Conservation (phyloP, 2,797 vertebrate genomes). For the Betta splendens region DNA sequence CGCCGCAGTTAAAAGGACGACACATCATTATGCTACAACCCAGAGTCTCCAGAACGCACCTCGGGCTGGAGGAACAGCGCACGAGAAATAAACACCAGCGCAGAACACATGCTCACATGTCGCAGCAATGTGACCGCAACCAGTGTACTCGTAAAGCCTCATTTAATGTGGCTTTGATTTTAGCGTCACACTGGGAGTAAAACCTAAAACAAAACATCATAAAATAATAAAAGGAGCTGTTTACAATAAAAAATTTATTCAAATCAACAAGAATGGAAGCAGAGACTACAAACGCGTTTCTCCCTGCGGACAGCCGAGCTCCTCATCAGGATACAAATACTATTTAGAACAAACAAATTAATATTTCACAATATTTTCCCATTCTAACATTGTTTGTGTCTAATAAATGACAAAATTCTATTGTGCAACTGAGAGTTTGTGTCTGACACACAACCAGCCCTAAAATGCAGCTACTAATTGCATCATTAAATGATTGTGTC, state of each 20-base stretch:
- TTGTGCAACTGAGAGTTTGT: neutral
- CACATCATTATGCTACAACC: slow-evolving; percentile 43
- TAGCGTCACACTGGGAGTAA: neutral
- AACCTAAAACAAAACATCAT: neutral
- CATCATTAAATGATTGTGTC: slow-evolving; percentile 4
- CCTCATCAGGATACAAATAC: slow-evolving; percentile 36
- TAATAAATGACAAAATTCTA: slow-evolving; percentile 15
- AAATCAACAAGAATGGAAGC: slow-evolving; percentile 24
- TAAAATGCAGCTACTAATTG: slow-evolving; percentile 7
- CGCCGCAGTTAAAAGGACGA: slow-evolving; percentile 54
- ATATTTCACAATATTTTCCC: slow-evolving; percentile 55
- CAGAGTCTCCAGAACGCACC: neutral
- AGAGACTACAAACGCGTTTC: slow-evolving; percentile 16
- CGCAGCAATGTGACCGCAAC: neutral
- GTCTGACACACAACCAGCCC: neutral
- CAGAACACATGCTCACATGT: slow-evolving; percentile 4
- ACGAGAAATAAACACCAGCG: slow-evolving; percentile 7
- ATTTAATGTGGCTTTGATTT: slow-evolving; percentile 6
- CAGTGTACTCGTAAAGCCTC: neutral
- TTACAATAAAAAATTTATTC: slow-evolving; percentile 2
- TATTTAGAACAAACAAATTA: slow-evolving; percentile 50
- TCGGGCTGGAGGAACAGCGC: neutral
- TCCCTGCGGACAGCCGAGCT: slow-evolving; percentile 38
- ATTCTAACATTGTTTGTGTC: slow-evolving; percentile 12
- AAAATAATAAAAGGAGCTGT: slow-evolving; percentile 8